phyloP scores from a whole-genome alignment of 2,888 invertebrate genomes.

The Rhogogaster chlorosoma region DNA sequence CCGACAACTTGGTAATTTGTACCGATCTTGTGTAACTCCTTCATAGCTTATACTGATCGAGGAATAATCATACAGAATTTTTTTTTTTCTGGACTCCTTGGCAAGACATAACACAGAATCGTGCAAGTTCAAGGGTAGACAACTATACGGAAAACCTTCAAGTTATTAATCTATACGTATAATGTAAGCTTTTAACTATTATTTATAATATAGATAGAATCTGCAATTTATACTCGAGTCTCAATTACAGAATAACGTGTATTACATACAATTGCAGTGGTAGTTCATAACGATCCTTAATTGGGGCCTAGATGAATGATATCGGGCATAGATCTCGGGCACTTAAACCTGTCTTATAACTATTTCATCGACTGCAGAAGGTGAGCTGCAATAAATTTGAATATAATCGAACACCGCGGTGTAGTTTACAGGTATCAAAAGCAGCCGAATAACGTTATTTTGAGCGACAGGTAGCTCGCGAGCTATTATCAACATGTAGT shows the following conservation, averaged over 20 bases:
- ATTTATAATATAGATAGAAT: not conserved
- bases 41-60: not conserved
- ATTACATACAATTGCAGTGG: not conserved
- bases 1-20: slow-evolving; percentile 6
- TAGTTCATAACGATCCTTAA: not conserved
- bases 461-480: slow-evolving; percentile 46
- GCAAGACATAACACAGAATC: not conserved
- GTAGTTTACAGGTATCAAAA: not conserved
- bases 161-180: not conserved
- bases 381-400: not conserved
- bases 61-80: slow-evolving; percentile 2
- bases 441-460: not conserved
- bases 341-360: not conserved
- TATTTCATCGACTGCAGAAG: not conserved
- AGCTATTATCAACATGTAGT: slow-evolving; percentile 44
- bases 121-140: not conserved
- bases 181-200: not conserved
- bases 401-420: not conserved
- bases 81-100: not conserved
- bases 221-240: not conserved
- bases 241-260: not conserved
- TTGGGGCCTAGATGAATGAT: not conserved
- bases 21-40: not conserved
- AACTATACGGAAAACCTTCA: not conserved
- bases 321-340: not conserved